Percentiles rank a stretch among this genome's conserved stretches.
phyloP scores from a whole-genome alignment of 2,888 invertebrate species.

The Epinotia ramella region DNA sequence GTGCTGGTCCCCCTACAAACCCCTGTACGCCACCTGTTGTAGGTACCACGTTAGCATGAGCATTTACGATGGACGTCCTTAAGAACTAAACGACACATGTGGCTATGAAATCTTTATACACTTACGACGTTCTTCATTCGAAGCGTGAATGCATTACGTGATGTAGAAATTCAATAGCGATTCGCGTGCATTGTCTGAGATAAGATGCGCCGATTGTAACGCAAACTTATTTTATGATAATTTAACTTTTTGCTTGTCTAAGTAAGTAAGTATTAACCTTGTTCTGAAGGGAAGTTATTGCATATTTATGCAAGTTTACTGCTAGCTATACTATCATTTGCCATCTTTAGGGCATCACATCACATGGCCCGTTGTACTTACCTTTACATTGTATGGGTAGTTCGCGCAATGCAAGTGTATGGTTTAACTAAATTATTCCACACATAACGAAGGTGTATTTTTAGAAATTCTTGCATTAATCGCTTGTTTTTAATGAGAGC shows the following conservation, averaged over 20 bases:
- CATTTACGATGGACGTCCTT: conserved; percentile 52
- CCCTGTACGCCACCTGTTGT: conserved; percentile 72
- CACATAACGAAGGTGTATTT: neutral
- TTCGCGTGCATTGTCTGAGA: conserved; percentile 43
- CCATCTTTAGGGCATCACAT: conserved; percentile 12
- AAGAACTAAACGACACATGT: conserved; percentile 2
- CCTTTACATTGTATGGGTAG: neutral
- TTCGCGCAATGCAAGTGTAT: neutral
- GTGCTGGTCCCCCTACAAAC: conserved; percentile 63
- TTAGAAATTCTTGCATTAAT: neutral
- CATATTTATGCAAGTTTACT: conserved; percentile 18
- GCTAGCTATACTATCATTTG: conserved; percentile 8
- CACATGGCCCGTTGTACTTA: neutral
- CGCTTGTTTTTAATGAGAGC: neutral
- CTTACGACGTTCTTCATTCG: conserved; percentile 9
- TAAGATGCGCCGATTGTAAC: conserved; percentile 40
- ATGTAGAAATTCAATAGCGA: conserved; percentile 42
- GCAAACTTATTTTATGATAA: conserved; percentile 34
- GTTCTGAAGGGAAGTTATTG: conserved; percentile 28
- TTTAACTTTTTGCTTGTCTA: conserved; percentile 37
- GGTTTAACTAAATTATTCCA: no score
- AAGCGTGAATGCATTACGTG: conserved; percentile 31
- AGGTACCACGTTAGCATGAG: conserved; percentile 45
- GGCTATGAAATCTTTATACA: neutral
- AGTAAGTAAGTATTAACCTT: conserved; percentile 42